phyloP scores from a whole-genome alignment of 2,113 vertebrate genomes.

The Hypanus sabinus region DNA sequence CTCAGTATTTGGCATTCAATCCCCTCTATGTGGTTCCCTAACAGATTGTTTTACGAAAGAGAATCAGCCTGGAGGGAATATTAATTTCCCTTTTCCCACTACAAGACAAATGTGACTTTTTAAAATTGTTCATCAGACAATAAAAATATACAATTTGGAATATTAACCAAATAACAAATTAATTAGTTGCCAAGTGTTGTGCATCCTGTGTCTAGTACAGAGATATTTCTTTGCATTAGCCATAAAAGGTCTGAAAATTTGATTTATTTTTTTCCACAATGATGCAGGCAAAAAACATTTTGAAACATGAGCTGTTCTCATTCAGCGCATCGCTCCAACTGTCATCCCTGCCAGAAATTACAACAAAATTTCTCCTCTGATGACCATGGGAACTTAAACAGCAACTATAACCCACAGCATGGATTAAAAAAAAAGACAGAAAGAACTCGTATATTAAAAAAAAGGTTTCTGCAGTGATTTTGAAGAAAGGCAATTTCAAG shows the following conservation, averaged over 20 bases:
- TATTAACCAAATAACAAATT: slow-evolving; percentile 65
- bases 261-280: slow-evolving; percentile 53
- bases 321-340: slow-evolving; percentile 56
- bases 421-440: slow-evolving; percentile 47
- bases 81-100: slow-evolving; percentile 70
- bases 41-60: slow-evolving; percentile 70
- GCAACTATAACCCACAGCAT: slow-evolving; percentile 51
- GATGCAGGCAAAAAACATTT: slow-evolving; percentile 50
- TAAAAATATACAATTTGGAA: slow-evolving; percentile 69
- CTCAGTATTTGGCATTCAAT: slow-evolving; percentile 53
- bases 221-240: slow-evolving; percentile 50
- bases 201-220: slow-evolving; percentile 73
- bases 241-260: slow-evolving; percentile 53
- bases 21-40: slow-evolving; percentile 55
- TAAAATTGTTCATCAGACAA: slow-evolving; percentile 73
- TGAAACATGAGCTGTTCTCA: slow-evolving; percentile 55
- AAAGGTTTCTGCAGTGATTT: slow-evolving; percentile 43
- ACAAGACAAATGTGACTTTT: slow-evolving; percentile 64
- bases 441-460: slow-evolving; percentile 42
- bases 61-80: slow-evolving; percentile 67
- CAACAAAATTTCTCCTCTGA: slow-evolving; percentile 53
- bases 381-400: slow-evolving; percentile 60
- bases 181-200: slow-evolving; percentile 66
- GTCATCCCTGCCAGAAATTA: slow-evolving; percentile 54
- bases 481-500: slow-evolving; percentile 39